Conservation (phyloP, 2,888 invertebrate species). For the Disparrhopalites patrizii region DNA sequence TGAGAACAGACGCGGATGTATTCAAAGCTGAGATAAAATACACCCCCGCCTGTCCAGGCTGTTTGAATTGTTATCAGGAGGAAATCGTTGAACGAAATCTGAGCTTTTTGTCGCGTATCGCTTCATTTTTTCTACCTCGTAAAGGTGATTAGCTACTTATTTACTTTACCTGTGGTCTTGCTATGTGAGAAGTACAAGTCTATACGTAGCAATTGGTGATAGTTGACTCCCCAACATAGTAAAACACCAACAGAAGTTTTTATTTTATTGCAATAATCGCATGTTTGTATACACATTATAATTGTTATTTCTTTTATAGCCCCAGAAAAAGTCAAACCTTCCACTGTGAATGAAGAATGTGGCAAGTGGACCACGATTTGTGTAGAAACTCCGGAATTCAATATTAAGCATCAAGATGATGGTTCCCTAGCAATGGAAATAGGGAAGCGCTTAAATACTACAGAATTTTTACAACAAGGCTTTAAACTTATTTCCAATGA, state of each 20-base stretch:
- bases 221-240: too few species aligned
- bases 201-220: too few species aligned
- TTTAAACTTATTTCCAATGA: slow-evolving; percentile 29
- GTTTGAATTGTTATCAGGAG: slow-evolving; percentile 59
- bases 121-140: slow-evolving; percentile 25
- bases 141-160: slow-evolving; percentile 10
- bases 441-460: slow-evolving; percentile 26
- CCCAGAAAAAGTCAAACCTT: slow-evolving; percentile 6
- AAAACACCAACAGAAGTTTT: too few species aligned
- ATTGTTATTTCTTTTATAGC: slow-evolving; percentile 1
- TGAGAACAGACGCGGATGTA: slow-evolving; percentile 64
- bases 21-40: slow-evolving; percentile 69
- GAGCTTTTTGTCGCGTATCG: slow-evolving; percentile 17
- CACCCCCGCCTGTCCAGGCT: slow-evolving; percentile 75
- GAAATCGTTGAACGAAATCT: slow-evolving; percentile 1
- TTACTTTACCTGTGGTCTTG: neutral
- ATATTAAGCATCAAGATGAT: slow-evolving; percentile 32
- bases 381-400: slow-evolving; percentile 45
- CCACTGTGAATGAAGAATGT: slow-evolving; percentile 37
- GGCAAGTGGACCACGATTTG: slow-evolving; percentile 40
- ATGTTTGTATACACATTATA: neutral
- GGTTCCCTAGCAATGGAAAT: slow-evolving; percentile 42
- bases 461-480: slow-evolving; percentile 42
- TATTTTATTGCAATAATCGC: too few species aligned
- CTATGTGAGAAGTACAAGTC: too few species aligned